Evolutionary conservation across 2,113 vertebrate genomes (phyloP), one percentile per base, ranked within the genome.

Genomic region (Kryptolebias marmoratus): DNA sequence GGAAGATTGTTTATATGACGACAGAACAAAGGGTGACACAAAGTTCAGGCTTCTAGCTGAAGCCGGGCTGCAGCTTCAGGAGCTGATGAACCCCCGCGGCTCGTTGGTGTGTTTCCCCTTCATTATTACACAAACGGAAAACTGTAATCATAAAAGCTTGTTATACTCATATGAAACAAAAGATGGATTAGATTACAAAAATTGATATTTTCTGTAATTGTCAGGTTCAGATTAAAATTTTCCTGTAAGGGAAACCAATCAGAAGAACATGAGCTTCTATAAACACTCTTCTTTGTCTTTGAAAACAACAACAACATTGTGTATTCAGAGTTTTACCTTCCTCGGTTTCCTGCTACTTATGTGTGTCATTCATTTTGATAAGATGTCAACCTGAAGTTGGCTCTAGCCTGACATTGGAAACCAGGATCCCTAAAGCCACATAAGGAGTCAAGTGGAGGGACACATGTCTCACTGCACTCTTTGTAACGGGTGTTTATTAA

Each of bases 341-440:
- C 32, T 47, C 36, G 2, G 16, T 11, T 59, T 61, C 44, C 52
- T 58, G 52, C 57, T 64, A 31, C 1, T 42, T 42, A 62, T 36
- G n/a, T 52, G 30, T 68, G 48, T 78, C 71, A 62, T 47, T 83
- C 72, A 72, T 49, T 47, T 58, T 77, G 75, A 81, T 71, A 32
- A 10, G 63, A 71, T 56, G 72, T 68, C 49, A 74, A 60, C 49
- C 50, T 70, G 11, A 71, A 73, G 65, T 18, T 59, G 48, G 57
- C 22, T 80, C 53, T 32, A 80, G 70, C 44, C 42, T 18, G 18
- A 52, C 64, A 60, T 10, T 53, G 52, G 10, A 69, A 75, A 22
- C 15, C 18, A 0, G 22, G 27, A 63, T 36, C 14, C 47, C 22
- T 36, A 11, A 52, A 69, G 45, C 16, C 53, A 52, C 16, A 22